Conservation (phyloP, 2,888 invertebrate genomes). For the Drosophila rubida region DNA sequence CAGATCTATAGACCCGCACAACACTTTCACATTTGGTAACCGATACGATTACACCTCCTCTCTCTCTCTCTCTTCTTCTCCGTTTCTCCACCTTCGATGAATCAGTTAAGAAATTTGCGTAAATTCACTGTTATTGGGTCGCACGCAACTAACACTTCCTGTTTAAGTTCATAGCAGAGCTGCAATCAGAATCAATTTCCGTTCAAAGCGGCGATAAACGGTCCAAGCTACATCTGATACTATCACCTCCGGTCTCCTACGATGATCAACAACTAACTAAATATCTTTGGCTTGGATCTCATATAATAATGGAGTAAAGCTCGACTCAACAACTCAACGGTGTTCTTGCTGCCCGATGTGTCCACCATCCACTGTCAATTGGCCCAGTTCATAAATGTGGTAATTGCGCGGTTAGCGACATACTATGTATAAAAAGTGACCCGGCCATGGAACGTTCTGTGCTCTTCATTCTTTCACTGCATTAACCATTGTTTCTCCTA, state of each 20-base stretch:
- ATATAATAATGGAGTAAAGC: constrained; percentile 37
- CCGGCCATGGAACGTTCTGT: constrained; percentile 15
- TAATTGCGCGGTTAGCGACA: constrained; percentile 77
- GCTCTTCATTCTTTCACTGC: constrained; percentile 9
- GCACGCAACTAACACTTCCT: constrained; percentile 51
- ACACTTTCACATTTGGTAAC: constrained; percentile 50
- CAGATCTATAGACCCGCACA: neutral
- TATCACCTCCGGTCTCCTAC: constrained; percentile 27
- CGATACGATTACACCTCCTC: constrained; percentile 8
- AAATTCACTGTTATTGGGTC: constrained; percentile 51
- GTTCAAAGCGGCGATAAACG: constrained; percentile 26
- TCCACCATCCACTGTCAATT: constrained; percentile 56
- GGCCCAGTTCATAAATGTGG: constrained; percentile 79
- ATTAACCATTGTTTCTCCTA: constrained; percentile 7
- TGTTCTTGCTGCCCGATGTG: constrained; percentile 21
- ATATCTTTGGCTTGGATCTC: neutral
- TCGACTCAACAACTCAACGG: constrained; percentile 41
- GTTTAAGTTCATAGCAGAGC: constrained; percentile 14
- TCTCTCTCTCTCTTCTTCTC: neutral
- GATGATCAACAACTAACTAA: neutral
- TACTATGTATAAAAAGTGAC: constrained; percentile 36
- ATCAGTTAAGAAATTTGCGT: constrained; percentile 47
- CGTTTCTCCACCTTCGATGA: constrained; percentile 9
- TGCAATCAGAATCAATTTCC: constrained; percentile 61
- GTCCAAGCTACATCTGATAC: constrained; percentile 3